These are phyloP conservation scores for Pseudopodoces humilis DNA, from an alignment of 2,113 vertebrate genomes.

Conservation along the genomic window DNA sequence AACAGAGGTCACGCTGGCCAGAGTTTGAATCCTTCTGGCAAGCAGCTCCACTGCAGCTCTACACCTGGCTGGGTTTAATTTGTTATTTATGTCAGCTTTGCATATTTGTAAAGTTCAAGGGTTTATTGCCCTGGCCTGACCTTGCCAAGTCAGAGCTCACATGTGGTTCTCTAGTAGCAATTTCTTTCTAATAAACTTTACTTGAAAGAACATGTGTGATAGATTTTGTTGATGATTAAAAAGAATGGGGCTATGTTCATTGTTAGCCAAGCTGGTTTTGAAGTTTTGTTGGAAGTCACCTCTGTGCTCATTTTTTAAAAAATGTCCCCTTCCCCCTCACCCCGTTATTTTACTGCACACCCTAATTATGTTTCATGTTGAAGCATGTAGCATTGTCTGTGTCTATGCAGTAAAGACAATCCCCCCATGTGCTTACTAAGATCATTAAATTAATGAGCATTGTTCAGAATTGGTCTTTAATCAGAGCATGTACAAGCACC, in stretches of 20 bases:
- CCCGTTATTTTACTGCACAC: conserved; percentile 67
- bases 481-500: conserved; percentile 12
- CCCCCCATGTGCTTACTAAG: conserved; percentile 11
- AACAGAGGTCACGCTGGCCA: conserved; percentile 66
- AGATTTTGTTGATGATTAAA: conserved; percentile 85
- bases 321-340: conserved; percentile 59
- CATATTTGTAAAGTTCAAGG: conserved; percentile 88
- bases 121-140: conserved; percentile 85
- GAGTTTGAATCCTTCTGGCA: conserved; percentile 65
- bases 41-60: conserved; percentile 64
- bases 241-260: conserved; percentile 78
- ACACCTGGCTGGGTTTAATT: conserved; percentile 85
- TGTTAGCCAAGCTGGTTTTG: conserved; percentile 78
- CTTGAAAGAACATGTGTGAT: conserved; percentile 85
- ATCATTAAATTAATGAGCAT: conserved; percentile 47
- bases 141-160: conserved; percentile 83
- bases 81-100: conserved; percentile 88
- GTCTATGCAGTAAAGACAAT: not conserved
- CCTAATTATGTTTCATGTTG: conserved; percentile 53
- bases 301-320: conserved; percentile 72
- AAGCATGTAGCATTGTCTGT: conserved; percentile 48
- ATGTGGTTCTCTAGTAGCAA: conserved; percentile 84
- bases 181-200: conserved; percentile 86
- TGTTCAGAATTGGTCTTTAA: conserved; percentile 24
- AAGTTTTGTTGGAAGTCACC: conserved; percentile 79